Percentiles rank a stretch among this genome's conserved stretches.
These are phyloP conservation scores for Bubalus kerabau DNA, from an alignment of 2,113 vertebrate genomes.

Conservation along the genomic window DNA sequence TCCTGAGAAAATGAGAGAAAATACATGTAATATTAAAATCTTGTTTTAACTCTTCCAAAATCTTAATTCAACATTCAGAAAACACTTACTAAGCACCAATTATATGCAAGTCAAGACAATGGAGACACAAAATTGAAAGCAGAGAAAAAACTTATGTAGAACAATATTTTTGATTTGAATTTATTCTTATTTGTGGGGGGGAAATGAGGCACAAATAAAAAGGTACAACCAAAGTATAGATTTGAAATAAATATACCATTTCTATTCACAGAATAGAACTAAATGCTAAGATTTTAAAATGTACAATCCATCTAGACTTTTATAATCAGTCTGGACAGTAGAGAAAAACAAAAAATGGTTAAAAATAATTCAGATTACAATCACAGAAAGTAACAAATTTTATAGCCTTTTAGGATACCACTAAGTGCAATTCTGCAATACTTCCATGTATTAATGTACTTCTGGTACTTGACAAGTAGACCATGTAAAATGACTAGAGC, in stretches of 20 bases:
- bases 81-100: not conserved
- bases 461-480: not conserved
- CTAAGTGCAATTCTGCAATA: not conserved
- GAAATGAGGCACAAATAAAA: not conserved
- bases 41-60: not conserved
- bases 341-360: not conserved
- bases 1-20: constrained; percentile 78
- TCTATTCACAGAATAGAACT: not conserved
- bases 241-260: not conserved
- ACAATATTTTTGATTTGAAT: not conserved
- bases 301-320: not conserved
- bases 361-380: not conserved
- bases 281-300: not conserved
- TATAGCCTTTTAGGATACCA: not conserved
- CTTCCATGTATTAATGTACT: not conserved
- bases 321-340: constrained; percentile 3
- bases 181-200: not conserved
- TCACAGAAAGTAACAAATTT: not conserved
- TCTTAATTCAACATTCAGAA: not conserved
- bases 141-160: not conserved
- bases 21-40: not conserved
- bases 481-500: not conserved
- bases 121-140: not conserved
- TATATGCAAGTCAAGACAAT: not conserved
- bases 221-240: not conserved